These are phyloP conservation scores for Peucedramus taeniatus DNA, from an alignment of 2,113 vertebrate species.

Conservation along the genomic window DNA sequence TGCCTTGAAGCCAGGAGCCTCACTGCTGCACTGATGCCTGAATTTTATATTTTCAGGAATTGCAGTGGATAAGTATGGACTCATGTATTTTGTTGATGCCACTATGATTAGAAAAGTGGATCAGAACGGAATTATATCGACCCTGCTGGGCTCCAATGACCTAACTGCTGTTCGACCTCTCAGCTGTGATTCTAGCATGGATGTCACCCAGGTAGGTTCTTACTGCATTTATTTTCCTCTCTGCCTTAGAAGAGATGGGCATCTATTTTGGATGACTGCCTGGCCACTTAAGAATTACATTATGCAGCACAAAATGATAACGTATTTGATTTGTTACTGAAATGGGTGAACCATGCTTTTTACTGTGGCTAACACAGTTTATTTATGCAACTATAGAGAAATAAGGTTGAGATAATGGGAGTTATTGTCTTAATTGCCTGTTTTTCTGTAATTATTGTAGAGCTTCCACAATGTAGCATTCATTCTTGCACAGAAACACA, in stretches of 20 bases:
- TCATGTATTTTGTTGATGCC: conserved; percentile 98
- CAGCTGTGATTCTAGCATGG: conserved; percentile 93
- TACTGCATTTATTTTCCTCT: neutral
- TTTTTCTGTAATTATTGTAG: conserved; percentile 63
- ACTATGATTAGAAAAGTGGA: conserved; percentile 99
- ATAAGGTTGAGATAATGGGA: conserved; percentile 52
- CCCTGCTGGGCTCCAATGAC: conserved; percentile 95
- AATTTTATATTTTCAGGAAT: conserved; percentile 78
- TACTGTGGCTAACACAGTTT: conserved; percentile 37
- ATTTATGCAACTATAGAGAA: conserved; percentile 36
- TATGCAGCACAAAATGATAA: conserved; percentile 1
- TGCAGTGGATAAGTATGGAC: conserved; percentile 95
- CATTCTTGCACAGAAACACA: conserved; percentile 50
- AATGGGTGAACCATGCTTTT: neutral
- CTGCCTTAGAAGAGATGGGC: conserved; percentile 18
- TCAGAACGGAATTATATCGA: conserved; percentile 98
- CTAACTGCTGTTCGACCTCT: conserved; percentile 90
- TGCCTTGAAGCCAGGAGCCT: neutral
- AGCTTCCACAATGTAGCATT: conserved; percentile 43
- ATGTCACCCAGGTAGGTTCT: conserved; percentile 89
- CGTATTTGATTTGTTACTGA: neutral
- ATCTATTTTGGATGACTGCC: conserved; percentile 28
- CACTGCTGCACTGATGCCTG: neutral
- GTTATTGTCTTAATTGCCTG: conserved; percentile 64
- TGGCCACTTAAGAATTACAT: conserved; percentile 7